phyloP scores from a whole-genome alignment of 2,888 invertebrate species.

The Ferdinandea cuprea region DNA sequence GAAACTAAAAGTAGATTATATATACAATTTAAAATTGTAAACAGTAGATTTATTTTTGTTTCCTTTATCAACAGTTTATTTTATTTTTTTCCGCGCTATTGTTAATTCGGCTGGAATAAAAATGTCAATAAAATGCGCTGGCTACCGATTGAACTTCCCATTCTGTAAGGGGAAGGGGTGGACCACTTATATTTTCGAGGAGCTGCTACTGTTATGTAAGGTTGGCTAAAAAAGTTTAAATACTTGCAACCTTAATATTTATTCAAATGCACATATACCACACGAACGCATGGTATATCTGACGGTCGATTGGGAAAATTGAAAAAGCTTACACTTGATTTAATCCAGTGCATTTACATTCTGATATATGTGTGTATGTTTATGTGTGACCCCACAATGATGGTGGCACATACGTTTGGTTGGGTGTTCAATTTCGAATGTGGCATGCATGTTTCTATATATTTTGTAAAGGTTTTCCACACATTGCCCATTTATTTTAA shows the following conservation, averaged over 20 bases:
- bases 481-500: constrained; percentile 18
- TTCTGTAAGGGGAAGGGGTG: constrained; percentile 3
- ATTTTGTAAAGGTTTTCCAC: constrained; percentile 5
- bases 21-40: constrained; percentile 43
- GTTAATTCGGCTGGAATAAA: constrained; percentile 6
- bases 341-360: constrained; percentile 56
- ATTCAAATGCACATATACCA: neutral
- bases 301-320: constrained; percentile 39
- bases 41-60: constrained; percentile 39
- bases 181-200: constrained; percentile 2
- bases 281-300: neutral
- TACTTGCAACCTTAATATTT: constrained; percentile 34
- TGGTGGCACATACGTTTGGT: neutral
- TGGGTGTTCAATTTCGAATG: constrained; percentile 30
- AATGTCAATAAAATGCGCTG: constrained; percentile 14
- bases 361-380: neutral
- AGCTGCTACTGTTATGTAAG: constrained; percentile 6
- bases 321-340: constrained; percentile 63
- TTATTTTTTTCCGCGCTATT: constrained; percentile 19
- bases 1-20: constrained; percentile 1
- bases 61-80: constrained; percentile 11
- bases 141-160: neutral
- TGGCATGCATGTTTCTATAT: neutral
- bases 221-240: constrained; percentile 16
- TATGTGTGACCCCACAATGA: neutral